Evolutionary conservation across 2,113 vertebrate species (phyloP), one percentile per base, ranked within the genome.

Genomic region (Speoplatyrhinus poulsoni): DNA sequence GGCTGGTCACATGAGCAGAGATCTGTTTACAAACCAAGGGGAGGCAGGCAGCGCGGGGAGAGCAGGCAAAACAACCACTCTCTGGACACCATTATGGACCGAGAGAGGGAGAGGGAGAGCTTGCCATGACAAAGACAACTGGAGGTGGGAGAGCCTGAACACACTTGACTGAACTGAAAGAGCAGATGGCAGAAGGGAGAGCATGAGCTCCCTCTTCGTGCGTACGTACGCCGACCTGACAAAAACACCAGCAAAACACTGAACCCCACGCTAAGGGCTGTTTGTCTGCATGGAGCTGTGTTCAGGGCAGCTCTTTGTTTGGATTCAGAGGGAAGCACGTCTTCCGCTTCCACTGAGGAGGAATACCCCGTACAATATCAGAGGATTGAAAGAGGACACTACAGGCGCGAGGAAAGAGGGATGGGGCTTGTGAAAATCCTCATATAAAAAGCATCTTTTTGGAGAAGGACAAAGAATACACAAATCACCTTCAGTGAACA

Each of bases 1-100:
- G 82, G 80, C 83, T 81, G 90, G 89, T 94, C 93, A 94, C 92
- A 92, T 94, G 93, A 93, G 90, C 91, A 84, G 47, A 86, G 92
- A 92, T 93, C 90, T 94, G 93, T 94, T 94, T 94, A 93, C 93
- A 93, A 93, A 93, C 92, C 91, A 52, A 46, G 17, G 48, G 41
- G 16, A 10, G 26, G 64, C 26, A 52, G 52, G 53, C 33, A 55
- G 48, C 49, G 33, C 16, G 47, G 12, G 13, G 46, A 60, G 1
- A 73, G 65, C 49, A 66, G 59, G 56, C 68, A 67, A 65, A 71
- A 67, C 69, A 68, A 46, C 12, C 47, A 55, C 32, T 57, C 71
- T 65, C 72, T 64, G 75, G 81, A 76, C 85, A 83, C 62, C 82
- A 76, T 81, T 67, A 58, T 62, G 82, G 84, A 87, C 4, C 77